Evolutionary conservation across 2,797 vertebrate species (phyloP).

Genomic region (Numenius phaeopus): DNA sequence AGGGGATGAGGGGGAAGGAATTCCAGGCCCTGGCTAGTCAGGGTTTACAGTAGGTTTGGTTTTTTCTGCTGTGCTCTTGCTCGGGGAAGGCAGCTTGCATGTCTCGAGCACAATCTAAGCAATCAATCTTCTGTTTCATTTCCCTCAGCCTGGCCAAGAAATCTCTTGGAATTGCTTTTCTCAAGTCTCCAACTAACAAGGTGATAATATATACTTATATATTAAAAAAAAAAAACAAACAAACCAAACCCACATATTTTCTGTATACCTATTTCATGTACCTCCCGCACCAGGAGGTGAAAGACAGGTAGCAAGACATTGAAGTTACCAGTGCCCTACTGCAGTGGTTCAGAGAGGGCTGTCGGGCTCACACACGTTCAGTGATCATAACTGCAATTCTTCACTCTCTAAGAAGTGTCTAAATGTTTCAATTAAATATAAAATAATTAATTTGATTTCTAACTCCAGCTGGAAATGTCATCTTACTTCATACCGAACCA

Average conservation of each 20-base stretch:
- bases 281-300: neutral
- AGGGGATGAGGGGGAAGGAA: neutral
- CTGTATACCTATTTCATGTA: neutral
- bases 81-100: neutral
- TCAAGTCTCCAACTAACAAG: neutral
- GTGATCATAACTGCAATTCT: neutral
- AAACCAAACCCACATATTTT: neutral
- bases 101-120: neutral
- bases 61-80: neutral
- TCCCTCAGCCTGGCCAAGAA: neutral
- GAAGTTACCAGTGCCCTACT: neutral
- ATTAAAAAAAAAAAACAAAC: neutral
- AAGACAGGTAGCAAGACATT: neutral
- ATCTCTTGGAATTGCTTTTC: constrained; percentile 1
- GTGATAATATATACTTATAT: neutral
- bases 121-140: constrained; percentile 10
- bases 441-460: neutral
- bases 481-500: neutral
- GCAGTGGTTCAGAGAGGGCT: neutral
- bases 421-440: neutral
- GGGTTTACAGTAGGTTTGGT: neutral
- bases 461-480: neutral
- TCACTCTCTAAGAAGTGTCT: neutral
- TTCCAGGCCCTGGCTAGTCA: neutral
- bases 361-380: fast-evolving